A percentile compares a stretch with the other conserved stretches of the same genome.
phyloP scores from a whole-genome alignment of 2,888 invertebrate species.

The Cenopis cana region DNA sequence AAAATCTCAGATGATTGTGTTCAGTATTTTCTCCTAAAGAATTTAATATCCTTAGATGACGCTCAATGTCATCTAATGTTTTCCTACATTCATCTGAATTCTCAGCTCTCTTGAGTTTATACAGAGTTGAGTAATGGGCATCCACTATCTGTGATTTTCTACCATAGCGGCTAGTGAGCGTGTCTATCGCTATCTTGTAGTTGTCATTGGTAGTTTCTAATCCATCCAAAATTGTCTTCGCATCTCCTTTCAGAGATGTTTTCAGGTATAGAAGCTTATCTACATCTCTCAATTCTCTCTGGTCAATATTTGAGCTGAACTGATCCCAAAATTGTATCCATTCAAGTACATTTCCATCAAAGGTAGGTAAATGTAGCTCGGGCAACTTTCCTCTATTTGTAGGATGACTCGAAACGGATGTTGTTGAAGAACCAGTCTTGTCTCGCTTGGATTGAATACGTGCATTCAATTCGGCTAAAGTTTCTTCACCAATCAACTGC shows the following conservation, averaged over 20 bases:
- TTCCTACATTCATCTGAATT: background rate
- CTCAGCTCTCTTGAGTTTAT: background rate
- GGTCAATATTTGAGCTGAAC: background rate
- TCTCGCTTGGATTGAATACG: conserved; percentile 7
- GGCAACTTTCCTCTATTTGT: background rate
- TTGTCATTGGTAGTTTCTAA: background rate
- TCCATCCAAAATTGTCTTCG: background rate
- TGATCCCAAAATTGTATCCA: conserved; percentile 1
- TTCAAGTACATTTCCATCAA: background rate
- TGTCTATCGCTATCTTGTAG: background rate
- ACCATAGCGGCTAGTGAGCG: background rate
- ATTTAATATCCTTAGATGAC: conserved; percentile 11
- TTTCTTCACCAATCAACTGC: background rate
- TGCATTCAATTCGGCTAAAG: background rate
- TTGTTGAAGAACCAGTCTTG: conserved; percentile 3
- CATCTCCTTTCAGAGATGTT: conserved; percentile 4
- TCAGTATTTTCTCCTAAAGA: conserved; percentile 15
- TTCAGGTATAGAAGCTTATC: background rate
- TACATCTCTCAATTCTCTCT: background rate
- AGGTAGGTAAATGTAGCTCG: background rate
- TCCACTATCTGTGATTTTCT: background rate
- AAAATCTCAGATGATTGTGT: conserved; percentile 1
- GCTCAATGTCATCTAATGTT: conserved; percentile 13
- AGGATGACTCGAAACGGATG: background rate
- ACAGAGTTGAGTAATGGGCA: conserved; percentile 1